These are phyloP conservation scores for Orussus abietinus DNA, from an alignment of 1,140 invertebrate species.

Conservation along the genomic window DNA sequence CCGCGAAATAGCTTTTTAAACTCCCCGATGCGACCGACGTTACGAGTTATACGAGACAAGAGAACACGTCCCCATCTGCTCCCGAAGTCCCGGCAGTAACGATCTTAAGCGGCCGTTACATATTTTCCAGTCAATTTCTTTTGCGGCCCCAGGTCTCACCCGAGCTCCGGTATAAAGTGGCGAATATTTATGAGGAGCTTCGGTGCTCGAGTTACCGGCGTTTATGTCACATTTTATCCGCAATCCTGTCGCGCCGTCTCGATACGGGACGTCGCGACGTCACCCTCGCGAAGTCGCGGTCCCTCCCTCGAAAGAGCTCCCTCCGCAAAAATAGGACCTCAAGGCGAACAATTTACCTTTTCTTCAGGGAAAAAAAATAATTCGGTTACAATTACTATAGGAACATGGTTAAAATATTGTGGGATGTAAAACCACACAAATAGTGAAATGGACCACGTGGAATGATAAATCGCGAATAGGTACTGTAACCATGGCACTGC, in stretches of 20 bases:
- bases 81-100: slow-evolving; percentile 34
- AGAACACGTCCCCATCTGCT: slow-evolving; percentile 22
- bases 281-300: slow-evolving; percentile 1
- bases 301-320: slow-evolving; percentile 14
- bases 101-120: slow-evolving; percentile 35
- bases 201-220: slow-evolving; percentile 11
- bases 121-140: slow-evolving; percentile 37
- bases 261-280: no score
- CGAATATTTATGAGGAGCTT: slow-evolving; percentile 32
- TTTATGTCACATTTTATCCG: neutral
- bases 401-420: no score
- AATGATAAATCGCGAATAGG: no score
- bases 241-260: no score
- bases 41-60: slow-evolving; percentile 15
- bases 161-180: slow-evolving; percentile 16
- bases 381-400: no score
- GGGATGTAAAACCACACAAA: no score
- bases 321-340: slow-evolving; percentile 1
- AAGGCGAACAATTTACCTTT: no score
- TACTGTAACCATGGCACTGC: no score
- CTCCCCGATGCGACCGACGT: slow-evolving; percentile 29
- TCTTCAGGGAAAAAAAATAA: no score
- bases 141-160: slow-evolving; percentile 4
- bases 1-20: slow-evolving; percentile 44
- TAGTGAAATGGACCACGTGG: no score